Percentiles rank a stretch among this genome's conserved stretches.
These are phyloP conservation scores for Euleptes europaea DNA, from an alignment of 2,113 vertebrate species.

Conservation along the genomic window DNA sequence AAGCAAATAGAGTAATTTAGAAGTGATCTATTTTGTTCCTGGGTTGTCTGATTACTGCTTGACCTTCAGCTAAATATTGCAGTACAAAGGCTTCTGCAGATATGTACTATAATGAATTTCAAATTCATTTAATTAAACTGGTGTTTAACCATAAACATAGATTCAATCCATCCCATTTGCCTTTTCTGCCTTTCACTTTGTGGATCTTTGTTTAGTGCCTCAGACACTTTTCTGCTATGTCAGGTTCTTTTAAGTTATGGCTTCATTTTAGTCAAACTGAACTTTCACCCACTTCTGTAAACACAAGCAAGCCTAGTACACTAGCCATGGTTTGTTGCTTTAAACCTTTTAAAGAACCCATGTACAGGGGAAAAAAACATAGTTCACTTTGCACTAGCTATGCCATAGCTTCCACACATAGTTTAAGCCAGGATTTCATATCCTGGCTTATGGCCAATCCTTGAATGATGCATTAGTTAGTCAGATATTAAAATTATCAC, in stretches of 20 bases:
- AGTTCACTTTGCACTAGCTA: not conserved
- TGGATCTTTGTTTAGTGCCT: not conserved
- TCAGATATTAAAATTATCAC: too few species aligned
- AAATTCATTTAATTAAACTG: not conserved
- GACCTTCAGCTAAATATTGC: not conserved
- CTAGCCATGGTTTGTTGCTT: not conserved
- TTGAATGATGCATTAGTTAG: too few species aligned
- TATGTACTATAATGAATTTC: not conserved
- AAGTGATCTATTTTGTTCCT: not conserved
- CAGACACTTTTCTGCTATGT: not conserved
- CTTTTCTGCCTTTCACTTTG: not conserved
- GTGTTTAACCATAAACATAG: not conserved
- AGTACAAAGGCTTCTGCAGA: not conserved
- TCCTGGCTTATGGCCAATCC: too few species aligned
- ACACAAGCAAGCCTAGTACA: not conserved
- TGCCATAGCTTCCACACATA: too few species aligned
- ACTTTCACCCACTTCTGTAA: not conserved
- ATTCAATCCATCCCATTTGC: not conserved
- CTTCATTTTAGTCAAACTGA: not conserved
- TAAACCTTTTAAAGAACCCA: not conserved
- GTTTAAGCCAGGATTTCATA: too few species aligned
- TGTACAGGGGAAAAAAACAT: not conserved
- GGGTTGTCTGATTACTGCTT: conserved; percentile 22
- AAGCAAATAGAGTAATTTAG: not conserved
- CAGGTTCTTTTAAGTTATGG: not conserved